These are phyloP conservation scores for Nebria brevicollis DNA, from an alignment of 2,888 invertebrate genomes.

Conservation along the genomic window DNA sequence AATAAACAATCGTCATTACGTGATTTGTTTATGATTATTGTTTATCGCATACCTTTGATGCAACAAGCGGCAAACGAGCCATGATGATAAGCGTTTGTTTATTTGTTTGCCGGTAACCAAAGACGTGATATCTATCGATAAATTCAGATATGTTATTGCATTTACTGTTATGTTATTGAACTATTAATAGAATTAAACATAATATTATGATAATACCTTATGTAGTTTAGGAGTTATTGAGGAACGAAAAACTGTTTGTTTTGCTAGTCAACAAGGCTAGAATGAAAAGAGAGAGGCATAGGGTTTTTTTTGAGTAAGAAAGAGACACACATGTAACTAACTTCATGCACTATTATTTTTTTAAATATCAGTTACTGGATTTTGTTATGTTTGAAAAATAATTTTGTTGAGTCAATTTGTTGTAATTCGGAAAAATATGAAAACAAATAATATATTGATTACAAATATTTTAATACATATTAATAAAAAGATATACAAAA, in stretches of 20 bases:
- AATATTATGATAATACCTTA: background rate
- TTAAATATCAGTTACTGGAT: too few species aligned
- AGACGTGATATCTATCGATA: background rate
- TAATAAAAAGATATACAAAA: constrained; percentile 45
- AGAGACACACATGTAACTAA: too few species aligned
- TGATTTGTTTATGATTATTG: background rate
- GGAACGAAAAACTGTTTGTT: too few species aligned
- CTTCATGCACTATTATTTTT: too few species aligned
- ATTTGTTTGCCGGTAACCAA: background rate
- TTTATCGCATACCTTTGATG: background rate
- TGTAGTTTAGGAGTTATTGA: too few species aligned
- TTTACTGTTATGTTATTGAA: background rate
- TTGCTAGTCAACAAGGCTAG: too few species aligned
- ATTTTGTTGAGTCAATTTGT: too few species aligned
- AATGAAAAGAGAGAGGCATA: too few species aligned
- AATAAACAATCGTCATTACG: background rate
- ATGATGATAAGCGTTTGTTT: background rate
- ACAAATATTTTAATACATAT: constrained; percentile 37
- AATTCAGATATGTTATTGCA: background rate
- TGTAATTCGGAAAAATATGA: background rate
- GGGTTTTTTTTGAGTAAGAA: too few species aligned
- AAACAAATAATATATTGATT: constrained; percentile 25
- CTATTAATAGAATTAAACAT: background rate
- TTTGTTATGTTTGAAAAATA: too few species aligned
- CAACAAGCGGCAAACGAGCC: background rate